Conservation (phyloP, 2,888 invertebrate species). For the Chesias legatella region DNA sequence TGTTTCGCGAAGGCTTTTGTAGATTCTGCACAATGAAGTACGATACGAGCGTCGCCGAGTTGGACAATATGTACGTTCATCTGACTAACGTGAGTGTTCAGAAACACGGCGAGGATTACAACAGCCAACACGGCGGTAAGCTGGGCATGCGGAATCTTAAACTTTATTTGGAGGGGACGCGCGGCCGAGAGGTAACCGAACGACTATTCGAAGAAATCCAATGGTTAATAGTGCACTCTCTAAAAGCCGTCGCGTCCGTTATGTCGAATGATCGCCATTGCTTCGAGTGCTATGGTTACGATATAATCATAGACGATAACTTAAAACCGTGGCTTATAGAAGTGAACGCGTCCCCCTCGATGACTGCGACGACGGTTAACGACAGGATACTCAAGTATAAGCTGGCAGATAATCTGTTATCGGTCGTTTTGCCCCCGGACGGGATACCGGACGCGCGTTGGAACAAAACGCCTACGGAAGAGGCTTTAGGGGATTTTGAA, state of each 20-base stretch:
- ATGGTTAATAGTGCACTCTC: conserved; percentile 93
- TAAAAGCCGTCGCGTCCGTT: conserved; percentile 93
- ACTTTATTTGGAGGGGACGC: conserved; percentile 92
- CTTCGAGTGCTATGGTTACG: conserved; percentile 96
- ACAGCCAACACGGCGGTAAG: conserved; percentile 96
- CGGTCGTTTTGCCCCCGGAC: conserved; percentile 91
- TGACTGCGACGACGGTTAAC: conserved; percentile 94
- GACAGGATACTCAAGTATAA: conserved; percentile 96
- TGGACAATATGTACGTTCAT: conserved; percentile 96
- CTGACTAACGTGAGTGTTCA: conserved; percentile 97
- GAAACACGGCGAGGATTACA: conserved; percentile 95
- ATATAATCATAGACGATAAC: conserved; percentile 95
- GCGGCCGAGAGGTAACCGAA: conserved; percentile 92
- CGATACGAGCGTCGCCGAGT: conserved; percentile 90
- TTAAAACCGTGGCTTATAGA: conserved; percentile 96
- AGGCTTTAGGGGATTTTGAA: conserved; percentile 89
- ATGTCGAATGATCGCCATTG: conserved; percentile 95
- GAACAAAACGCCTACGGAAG: conserved; percentile 87
- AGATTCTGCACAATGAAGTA: conserved; percentile 97
- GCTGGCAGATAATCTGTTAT: conserved; percentile 93
- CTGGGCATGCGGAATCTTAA: conserved; percentile 93
- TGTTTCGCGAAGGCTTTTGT: conserved; percentile 94
- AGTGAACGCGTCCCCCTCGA: conserved; percentile 95
- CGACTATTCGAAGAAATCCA: conserved; percentile 92
- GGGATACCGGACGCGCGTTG: conserved; percentile 92